Evolutionary conservation across 2,113 vertebrate genomes (phyloP), one percentile per base, ranked within the genome.

Genomic region (Empidonax traillii): DNA sequence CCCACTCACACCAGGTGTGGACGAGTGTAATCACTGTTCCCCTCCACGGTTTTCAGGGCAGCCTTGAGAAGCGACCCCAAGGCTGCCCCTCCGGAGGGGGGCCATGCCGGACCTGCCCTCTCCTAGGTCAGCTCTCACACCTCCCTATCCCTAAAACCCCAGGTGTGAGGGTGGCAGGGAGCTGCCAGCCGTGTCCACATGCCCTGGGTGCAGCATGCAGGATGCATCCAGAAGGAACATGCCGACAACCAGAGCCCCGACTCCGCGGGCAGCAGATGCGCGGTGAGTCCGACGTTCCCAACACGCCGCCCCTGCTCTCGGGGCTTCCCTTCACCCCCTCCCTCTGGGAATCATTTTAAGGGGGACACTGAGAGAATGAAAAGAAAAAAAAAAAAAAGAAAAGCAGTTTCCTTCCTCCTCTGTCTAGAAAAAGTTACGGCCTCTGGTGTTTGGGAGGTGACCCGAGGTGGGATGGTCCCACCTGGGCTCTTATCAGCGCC

Each of bases 381-480:
- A 78, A 84, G 46, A 22, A 66, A 68, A 41, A 39, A 68, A 41
- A 39, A 39, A 41, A 41, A 41, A 76, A 75, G 44, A 73, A 80
- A 95, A 94, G 95, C 90, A 62, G 75, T 94, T 95, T 96, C 94
- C 93, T 94, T 97, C 93, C 93, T 92, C 94, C 51, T 94, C 87
- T 80, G 89, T 82, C 75, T 65, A 73, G 30, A 76, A 89, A 76
- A 86, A 78, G 56, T 49, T 8, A 21, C 4, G 30, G 71, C 28
- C 24, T 5, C 21, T 6, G 15, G 4, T 17, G 21, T 24, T 7
- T 80, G 22, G 25, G 12, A 63, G 66, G 53, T 1, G 14, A 37
- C 67, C n/a, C 25, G 2, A 31, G 81, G 46, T 24, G 78, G 71
- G 82, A 53, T 15, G 56, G 11, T 62, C 59, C 88, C 90, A 76